Conservation (phyloP, 2,888 invertebrate genomes). For the Zaprionus obscuricornis region DNA sequence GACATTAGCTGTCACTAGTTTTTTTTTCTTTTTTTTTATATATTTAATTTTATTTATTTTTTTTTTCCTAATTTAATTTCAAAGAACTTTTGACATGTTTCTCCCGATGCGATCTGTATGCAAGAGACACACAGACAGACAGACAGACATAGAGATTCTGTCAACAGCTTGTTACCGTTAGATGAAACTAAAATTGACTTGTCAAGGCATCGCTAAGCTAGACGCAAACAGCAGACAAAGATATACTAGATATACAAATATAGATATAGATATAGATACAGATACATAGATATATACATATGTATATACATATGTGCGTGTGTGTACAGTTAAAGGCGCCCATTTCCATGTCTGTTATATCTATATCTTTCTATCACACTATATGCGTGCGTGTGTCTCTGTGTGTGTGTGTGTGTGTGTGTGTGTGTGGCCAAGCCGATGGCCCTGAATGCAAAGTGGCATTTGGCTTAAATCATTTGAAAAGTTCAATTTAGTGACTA, state of each 20-base stretch:
- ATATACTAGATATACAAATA: conserved; percentile 25
- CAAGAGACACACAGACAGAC: too few species aligned
- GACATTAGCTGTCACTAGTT: too few species aligned
- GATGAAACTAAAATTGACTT: conserved; percentile 55
- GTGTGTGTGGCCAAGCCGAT: conserved; percentile 63
- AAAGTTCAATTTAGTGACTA: conserved; percentile 68
- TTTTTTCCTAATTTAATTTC: too few species aligned
- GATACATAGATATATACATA: conserved; percentile 13
- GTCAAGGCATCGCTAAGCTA: conserved; percentile 51
- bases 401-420: conserved; percentile 12
- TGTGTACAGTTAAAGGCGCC: conserved; percentile 31
- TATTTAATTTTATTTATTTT: too few species aligned
- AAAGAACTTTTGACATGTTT: too few species aligned
- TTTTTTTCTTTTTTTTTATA: too few species aligned
- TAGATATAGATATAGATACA: too few species aligned
- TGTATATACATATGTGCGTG: too few species aligned
- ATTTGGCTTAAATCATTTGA: conserved; percentile 68
- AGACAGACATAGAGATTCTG: too few species aligned
- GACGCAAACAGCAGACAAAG: conserved; percentile 21
- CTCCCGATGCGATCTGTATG: background rate
- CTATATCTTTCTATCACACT: background rate
- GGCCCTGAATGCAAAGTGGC: conserved; percentile 67
- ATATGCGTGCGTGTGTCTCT: background rate
- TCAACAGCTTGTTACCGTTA: conserved; percentile 61
- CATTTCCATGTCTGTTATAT: conserved; percentile 46